phyloP scores from a whole-genome alignment of 2,888 invertebrate genomes.

The Hirtodrosophila confusa region DNA sequence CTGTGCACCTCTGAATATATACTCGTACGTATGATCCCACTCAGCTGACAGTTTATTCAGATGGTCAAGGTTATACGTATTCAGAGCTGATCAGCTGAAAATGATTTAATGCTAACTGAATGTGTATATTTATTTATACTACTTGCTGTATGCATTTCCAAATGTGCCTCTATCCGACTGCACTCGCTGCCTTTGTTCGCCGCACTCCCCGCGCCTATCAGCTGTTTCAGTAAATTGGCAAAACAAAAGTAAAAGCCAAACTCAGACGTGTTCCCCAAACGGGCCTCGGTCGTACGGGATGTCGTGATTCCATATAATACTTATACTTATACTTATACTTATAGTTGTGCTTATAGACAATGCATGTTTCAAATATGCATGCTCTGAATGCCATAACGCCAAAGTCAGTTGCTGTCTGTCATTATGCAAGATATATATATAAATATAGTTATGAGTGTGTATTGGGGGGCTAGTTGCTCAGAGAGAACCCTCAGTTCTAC shows the following conservation, averaged over 20 bases:
- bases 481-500: not conserved
- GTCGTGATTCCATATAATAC: slow-evolving; percentile 23
- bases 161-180: slow-evolving; percentile 1
- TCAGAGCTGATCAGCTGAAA: slow-evolving; percentile 53
- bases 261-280: slow-evolving; percentile 50
- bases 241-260: slow-evolving; percentile 50
- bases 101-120: slow-evolving; percentile 37
- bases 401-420: slow-evolving; percentile 21
- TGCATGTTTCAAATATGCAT: slow-evolving; percentile 43
- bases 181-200: slow-evolving; percentile 56
- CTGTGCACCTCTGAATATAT: slow-evolving; percentile 1
- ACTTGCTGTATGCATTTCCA: slow-evolving; percentile 1
- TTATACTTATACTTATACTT: not conserved
- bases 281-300: slow-evolving; percentile 42
- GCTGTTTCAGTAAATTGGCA: slow-evolving; percentile 37
- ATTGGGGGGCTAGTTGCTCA: slow-evolving; percentile 5
- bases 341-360: slow-evolving; percentile 16
- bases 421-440: slow-evolving; percentile 11
- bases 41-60: slow-evolving; percentile 18
- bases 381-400: slow-evolving; percentile 27
- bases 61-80: slow-evolving; percentile 48
- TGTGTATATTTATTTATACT: not conserved
- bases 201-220: slow-evolving; percentile 51
- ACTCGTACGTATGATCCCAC: not conserved
- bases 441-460: slow-evolving; percentile 6